Percentiles rank a stretch among this genome's conserved stretches.
Evolutionary conservation across 2,888 invertebrate species (phyloP).

Genomic region (Melieria crassipennis): DNA sequence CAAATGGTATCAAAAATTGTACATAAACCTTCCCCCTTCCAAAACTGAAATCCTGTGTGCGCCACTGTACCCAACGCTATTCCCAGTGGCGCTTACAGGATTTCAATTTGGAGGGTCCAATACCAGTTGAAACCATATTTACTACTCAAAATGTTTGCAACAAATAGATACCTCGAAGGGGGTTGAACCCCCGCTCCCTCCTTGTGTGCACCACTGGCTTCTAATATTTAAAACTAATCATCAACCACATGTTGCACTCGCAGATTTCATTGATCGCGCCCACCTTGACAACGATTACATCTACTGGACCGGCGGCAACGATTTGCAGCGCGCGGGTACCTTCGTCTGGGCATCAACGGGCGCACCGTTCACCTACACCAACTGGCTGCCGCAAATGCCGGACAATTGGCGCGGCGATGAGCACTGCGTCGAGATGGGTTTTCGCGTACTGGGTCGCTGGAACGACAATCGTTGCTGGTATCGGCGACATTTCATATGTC

Average conservation of each 20-base stretch:
- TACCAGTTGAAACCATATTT: too few species aligned
- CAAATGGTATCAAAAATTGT: neutral
- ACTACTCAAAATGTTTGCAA: too few species aligned
- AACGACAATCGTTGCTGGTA: conserved; percentile 14
- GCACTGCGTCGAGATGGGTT: conserved; percentile 18
- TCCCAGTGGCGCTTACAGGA: too few species aligned
- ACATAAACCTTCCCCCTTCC: neutral
- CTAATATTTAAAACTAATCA: too few species aligned
- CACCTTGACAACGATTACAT: neutral
- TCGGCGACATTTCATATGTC: conserved; percentile 11
- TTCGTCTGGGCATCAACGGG: conserved; percentile 21
- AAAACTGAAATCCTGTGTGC: too few species aligned
- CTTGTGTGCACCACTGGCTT: too few species aligned
- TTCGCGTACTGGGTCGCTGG: conserved; percentile 6
- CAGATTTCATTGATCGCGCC: conserved; percentile 8
- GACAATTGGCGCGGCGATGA: conserved; percentile 14
- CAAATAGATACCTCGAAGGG: too few species aligned
- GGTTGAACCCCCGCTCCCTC: too few species aligned
- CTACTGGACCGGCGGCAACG: conserved; percentile 14
- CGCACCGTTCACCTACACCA: conserved; percentile 1
- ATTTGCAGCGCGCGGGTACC: neutral
- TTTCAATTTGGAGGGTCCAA: neutral
- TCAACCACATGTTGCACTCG: too few species aligned
- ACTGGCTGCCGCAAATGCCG: conserved; percentile 8
- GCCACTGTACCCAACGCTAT: too few species aligned